Evolutionary conservation across 2,113 vertebrate genomes (phyloP).

Genomic region (Genyomyrus donnyi): DNA sequence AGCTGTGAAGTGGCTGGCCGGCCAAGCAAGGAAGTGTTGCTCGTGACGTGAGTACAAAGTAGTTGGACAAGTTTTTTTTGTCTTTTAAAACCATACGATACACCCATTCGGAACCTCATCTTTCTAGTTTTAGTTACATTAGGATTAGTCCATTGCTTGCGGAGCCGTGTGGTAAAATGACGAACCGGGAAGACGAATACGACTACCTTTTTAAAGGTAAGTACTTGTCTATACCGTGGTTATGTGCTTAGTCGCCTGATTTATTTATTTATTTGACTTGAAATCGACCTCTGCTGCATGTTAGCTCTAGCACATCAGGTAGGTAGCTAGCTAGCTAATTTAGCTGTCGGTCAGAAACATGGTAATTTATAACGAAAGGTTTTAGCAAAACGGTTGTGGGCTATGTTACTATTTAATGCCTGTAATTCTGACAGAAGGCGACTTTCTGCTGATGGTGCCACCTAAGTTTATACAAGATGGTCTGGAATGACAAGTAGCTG

Average conservation of each 20-base stretch:
- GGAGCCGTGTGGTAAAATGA: slow-evolving; percentile 33
- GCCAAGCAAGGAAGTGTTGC: slow-evolving; percentile 16
- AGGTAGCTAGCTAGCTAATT: background rate
- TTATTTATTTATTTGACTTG: background rate
- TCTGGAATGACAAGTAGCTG: background rate
- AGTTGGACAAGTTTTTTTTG: slow-evolving; percentile 20
- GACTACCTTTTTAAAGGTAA: slow-evolving; percentile 57
- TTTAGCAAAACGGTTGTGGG: background rate
- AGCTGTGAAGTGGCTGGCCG: background rate
- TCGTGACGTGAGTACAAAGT: slow-evolving; percentile 17
- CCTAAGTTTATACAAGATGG: background rate
- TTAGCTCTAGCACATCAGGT: background rate
- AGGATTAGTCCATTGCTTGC: background rate
- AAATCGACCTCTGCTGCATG: background rate
- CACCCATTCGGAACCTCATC: background rate
- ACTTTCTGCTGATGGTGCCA: background rate
- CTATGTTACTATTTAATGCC: background rate
- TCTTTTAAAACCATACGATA: background rate
- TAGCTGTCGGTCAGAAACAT: background rate
- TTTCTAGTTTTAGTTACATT: background rate
- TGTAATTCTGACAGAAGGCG: background rate
- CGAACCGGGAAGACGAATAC: slow-evolving; percentile 51
- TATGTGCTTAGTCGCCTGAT: background rate
- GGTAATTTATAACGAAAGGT: background rate
- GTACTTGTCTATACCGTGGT: slow-evolving; percentile 5